Evolutionary conservation across 37 sponge, comb jelly and placozoan species (phyloP).

Genomic region (Oscarella lobularis): DNA sequence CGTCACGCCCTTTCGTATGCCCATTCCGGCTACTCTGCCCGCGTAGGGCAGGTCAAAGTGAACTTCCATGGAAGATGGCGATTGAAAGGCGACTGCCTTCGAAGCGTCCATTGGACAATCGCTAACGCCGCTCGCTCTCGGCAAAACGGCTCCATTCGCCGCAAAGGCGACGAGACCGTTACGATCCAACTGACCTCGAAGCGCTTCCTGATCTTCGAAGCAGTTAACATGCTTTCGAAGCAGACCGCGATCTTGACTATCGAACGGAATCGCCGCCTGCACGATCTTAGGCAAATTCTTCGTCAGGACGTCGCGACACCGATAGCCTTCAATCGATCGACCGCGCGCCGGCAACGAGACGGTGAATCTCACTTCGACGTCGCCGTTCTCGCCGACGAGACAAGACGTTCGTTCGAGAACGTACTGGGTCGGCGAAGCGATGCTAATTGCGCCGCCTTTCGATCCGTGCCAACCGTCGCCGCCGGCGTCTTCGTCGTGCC

Average conservation of each 20-base stretch:
- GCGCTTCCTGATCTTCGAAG: slow-evolving; percentile 21
- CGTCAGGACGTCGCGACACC: slow-evolving; percentile 11
- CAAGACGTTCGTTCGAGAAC: slow-evolving; percentile 10
- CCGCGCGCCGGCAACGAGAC: slow-evolving; percentile 18
- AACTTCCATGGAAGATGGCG: slow-evolving; percentile 10
- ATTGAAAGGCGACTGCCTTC: slow-evolving; percentile 6
- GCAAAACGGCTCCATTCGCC: slow-evolving; percentile 17
- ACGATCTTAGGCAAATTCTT: slow-evolving; percentile 9
- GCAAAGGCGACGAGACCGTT: slow-evolving; percentile 13
- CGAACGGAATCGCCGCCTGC: background rate
- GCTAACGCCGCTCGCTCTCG: slow-evolving; percentile 4
- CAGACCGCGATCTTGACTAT: background rate
- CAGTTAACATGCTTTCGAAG: slow-evolving; percentile 3
- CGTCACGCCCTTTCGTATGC: slow-evolving; percentile 17
- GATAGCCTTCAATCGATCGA: slow-evolving; percentile 8
- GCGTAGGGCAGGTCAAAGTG: slow-evolving; percentile 9
- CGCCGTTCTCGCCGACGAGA: background rate
- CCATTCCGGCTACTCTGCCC: slow-evolving; percentile 17
- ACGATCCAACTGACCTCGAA: slow-evolving; percentile 7
- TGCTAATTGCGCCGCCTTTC: slow-evolving; percentile 24
- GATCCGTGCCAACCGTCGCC: slow-evolving; percentile 19
- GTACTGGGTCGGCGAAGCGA: slow-evolving; percentile 19
- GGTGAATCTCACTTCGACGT: slow-evolving; percentile 8
- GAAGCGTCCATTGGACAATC: slow-evolving; percentile 8
- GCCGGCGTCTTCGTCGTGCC: background rate